Evolutionary conservation across 2,113 vertebrate genomes (phyloP).

Genomic region (Pterocles gutturalis): DNA sequence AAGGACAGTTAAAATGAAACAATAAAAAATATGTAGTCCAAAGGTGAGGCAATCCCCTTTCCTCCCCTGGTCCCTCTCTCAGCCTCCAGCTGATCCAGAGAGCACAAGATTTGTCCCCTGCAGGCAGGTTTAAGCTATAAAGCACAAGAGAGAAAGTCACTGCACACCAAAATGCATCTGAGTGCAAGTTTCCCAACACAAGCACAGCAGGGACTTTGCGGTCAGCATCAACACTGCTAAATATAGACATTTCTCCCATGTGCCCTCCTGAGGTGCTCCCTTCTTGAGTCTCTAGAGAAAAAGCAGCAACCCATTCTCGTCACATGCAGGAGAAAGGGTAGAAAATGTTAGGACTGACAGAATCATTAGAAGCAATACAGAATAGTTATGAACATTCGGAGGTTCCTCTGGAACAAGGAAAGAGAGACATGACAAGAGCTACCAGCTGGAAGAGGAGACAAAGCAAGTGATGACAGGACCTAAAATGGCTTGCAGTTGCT

Average conservation of each 20-base stretch:
- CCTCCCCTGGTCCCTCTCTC: background rate
- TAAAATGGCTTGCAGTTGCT: slow-evolving; percentile 54
- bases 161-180: background rate
- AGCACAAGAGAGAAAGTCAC: background rate
- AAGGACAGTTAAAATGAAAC: slow-evolving; percentile 18
- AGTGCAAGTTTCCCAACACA: background rate
- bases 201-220: background rate
- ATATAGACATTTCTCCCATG: background rate
- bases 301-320: background rate
- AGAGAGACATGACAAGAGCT: slow-evolving; percentile 13
- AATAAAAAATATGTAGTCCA: slow-evolving; percentile 17
- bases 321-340: background rate
- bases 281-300: background rate
- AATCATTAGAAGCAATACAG: slow-evolving; percentile 13
- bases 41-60: background rate
- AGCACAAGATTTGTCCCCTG: background rate
- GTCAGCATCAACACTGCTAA: background rate
- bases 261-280: rapidly evolving
- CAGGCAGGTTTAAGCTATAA: background rate
- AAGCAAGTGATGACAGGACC: slow-evolving; percentile 28
- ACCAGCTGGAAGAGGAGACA: slow-evolving; percentile 36
- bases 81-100: background rate
- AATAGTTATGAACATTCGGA: background rate
- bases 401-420: background rate
- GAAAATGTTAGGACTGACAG: background rate